Percentiles rank a stretch among this genome's conserved stretches.
These are phyloP conservation scores for Hyla sarda DNA, from an alignment of 2,113 vertebrate genomes.

Conservation along the genomic window DNA sequence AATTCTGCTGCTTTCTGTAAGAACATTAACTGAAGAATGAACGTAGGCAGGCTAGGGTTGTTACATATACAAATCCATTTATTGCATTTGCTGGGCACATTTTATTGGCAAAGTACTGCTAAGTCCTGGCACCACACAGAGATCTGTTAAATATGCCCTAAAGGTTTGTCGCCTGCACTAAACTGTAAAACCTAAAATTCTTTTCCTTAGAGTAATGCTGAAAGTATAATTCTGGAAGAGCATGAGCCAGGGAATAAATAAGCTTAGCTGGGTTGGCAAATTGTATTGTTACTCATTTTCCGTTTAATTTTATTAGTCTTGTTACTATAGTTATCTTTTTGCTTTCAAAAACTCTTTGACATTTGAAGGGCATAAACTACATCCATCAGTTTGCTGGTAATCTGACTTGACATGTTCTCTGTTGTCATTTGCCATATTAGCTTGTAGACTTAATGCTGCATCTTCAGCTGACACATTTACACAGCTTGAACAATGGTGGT, in stretches of 20 bases:
- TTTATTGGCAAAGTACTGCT: not conserved
- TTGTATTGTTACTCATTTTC: not conserved
- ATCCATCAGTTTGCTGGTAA: not conserved
- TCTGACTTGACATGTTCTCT: too few species aligned
- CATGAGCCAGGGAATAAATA: not conserved
- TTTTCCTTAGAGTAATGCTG: not conserved
- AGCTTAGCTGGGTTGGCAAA: not conserved
- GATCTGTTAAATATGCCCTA: not conserved
- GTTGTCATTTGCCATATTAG: too few species aligned
- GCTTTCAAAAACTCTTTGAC: not conserved
- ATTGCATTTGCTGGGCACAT: not conserved
- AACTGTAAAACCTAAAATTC: not conserved
- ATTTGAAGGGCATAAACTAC: not conserved
- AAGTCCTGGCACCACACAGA: not conserved
- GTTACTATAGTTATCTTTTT: not conserved
- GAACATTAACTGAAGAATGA: not conserved
- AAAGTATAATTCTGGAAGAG: not conserved
- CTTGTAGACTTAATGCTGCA: too few species aligned
- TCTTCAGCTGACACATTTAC: too few species aligned
- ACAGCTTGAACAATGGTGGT: too few species aligned
- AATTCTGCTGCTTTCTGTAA: not conserved
- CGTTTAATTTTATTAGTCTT: not conserved
- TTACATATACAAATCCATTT: not conserved
- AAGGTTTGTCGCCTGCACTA: not conserved
- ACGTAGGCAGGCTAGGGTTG: not conserved